A percentile compares a stretch with the other conserved stretches of the same genome.
Evolutionary conservation across 2,888 invertebrate species (phyloP).

Genomic region (Abrostola tripartita): DNA sequence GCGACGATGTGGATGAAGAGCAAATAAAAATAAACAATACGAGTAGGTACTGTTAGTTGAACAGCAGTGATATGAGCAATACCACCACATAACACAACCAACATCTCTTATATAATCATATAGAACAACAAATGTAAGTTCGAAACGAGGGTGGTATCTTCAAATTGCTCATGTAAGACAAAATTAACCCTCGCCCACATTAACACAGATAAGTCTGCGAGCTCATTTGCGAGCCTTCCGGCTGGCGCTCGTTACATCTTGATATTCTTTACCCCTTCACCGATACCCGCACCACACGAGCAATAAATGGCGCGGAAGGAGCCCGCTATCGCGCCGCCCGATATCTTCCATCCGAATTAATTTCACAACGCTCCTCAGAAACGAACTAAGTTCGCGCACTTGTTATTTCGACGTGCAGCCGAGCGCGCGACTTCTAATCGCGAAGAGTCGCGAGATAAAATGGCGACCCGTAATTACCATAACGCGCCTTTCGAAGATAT

Average conservation of each 20-base stretch:
- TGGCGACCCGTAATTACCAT: slow-evolving; percentile 88
- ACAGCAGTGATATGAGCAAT: slow-evolving; percentile 17
- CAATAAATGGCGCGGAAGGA: slow-evolving; percentile 88
- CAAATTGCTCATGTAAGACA: slow-evolving; percentile 87
- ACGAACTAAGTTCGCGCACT: slow-evolving; percentile 86
- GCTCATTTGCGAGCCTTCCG: slow-evolving; percentile 89
- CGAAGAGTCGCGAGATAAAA: slow-evolving; percentile 86
- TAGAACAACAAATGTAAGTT: slow-evolving; percentile 77
- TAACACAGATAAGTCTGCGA: slow-evolving; percentile 87
- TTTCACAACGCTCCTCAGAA: slow-evolving; percentile 82
- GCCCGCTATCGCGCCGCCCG: slow-evolving; percentile 84
- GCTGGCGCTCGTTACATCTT: slow-evolving; percentile 87
- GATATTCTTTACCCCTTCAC: slow-evolving; percentile 88
- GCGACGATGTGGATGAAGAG: no score
- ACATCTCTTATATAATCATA: slow-evolving; percentile 56
- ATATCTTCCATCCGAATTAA: slow-evolving; percentile 89
- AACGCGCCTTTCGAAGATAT: slow-evolving; percentile 87
- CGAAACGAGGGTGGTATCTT: slow-evolving; percentile 78
- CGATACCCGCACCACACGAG: slow-evolving; percentile 86
- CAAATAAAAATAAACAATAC: slow-evolving; percentile 2
- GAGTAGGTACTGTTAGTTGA: not conserved
- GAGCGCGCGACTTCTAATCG: slow-evolving; percentile 82
- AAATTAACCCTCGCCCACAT: slow-evolving; percentile 88
- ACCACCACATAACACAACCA: slow-evolving; percentile 60
- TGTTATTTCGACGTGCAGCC: slow-evolving; percentile 84